Evolutionary conservation across 2,113 vertebrate species (phyloP), one percentile per base, ranked within the genome.

Genomic region (Maccullochella peelii): DNA sequence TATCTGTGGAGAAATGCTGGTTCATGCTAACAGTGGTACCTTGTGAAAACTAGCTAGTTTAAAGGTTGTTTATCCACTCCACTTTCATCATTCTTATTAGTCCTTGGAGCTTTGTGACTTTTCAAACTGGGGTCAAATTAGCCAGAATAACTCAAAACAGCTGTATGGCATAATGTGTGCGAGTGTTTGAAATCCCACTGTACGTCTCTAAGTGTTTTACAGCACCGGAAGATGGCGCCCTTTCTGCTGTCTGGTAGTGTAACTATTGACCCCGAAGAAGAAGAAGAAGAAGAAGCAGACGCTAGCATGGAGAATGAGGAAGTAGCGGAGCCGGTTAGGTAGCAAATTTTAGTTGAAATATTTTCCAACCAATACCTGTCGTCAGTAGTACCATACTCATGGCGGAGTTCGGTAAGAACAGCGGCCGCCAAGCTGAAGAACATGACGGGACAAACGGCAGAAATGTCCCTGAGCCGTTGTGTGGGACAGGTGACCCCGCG

Each of bases 321-420:
- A 81, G 73, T 71, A 30, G n/a, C 0, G n/a, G 23, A 75, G 61
- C 65, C 69, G 65, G 80, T 40, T 1, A 25, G 18, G 10, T 25
- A 30, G 58, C 2, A 54, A 20, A 18, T 40, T 47, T n/a, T 2
- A 25, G 3, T 25, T 21, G n/a, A 50, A 1, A 27, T 4, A 4
- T 3, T 44, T 8, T 8, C 1, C 21, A 23, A 36, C 27, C 2
- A 0, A 3, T 44, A 50, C n/a, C 21, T 10, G 3, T 66, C 8
- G 2, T 27, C 23, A 4, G 6, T 8, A 11, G 30, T 30, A 0
- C 20, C 18, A 1, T 2, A 30, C 1, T 57, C 1, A 94, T 94
- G 93, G 84, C 74, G 77, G 82, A 86, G 8, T 1, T 25, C 18
- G 16, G 52, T 1, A 73, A 30, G 9, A 65, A 47, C 57, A 75